A percentile compares a stretch with the other conserved stretches of the same genome.
phyloP scores from a whole-genome alignment of 64 coral and sea anemone species.

The Cladopsammia gracilis region DNA sequence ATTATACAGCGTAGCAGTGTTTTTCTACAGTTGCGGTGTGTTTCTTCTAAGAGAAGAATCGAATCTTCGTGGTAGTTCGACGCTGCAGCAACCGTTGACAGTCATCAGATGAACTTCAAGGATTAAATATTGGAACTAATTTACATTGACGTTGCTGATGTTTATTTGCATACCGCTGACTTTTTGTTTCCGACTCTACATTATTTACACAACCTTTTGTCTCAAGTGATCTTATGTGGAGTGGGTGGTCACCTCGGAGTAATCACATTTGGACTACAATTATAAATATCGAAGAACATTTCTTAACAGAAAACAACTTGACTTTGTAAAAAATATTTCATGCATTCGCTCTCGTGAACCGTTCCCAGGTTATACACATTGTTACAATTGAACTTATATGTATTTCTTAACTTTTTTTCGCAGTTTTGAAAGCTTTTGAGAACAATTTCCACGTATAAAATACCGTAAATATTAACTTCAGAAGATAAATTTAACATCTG shows the following conservation, averaged over 20 bases:
- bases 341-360: no score
- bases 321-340: no score
- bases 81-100: background rate
- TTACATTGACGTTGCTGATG: conserved; percentile 10
- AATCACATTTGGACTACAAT: background rate
- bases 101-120: background rate
- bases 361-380: no score
- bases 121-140: background rate
- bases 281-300: background rate
- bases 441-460: background rate
- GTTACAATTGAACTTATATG: no score
- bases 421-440: background rate
- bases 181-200: conserved; percentile 13
- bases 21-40: background rate
- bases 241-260: background rate
- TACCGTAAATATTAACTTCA: background rate
- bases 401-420: no score
- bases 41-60: background rate
- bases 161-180: conserved; percentile 6
- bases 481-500: background rate
- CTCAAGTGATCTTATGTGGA: background rate
- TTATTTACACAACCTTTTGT: conserved; percentile 19
- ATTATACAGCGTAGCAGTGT: background rate
- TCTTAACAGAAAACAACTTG: no score
- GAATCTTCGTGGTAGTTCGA: background rate